Evolutionary conservation across 1,140 invertebrate species (phyloP), one percentile per base, ranked within the genome.

Genomic region (Macrobrachium nipponense): DNA sequence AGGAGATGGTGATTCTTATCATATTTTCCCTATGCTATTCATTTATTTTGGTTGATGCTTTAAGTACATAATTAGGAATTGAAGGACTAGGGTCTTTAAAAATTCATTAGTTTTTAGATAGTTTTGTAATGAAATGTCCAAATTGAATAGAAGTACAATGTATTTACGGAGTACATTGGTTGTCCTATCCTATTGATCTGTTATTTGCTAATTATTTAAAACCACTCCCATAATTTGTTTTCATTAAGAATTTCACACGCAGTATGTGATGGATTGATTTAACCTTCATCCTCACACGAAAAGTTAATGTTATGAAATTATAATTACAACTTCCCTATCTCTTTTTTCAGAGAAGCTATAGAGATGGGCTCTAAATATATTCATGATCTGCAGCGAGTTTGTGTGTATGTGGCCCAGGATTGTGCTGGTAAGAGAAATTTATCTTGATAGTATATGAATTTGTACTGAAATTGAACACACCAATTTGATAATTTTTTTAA

Each of bases 311-410:
- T 8, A 79, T 77, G 8, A n/a, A 27, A 20, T 72, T 82, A 23
- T 15, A 23, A 44, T 20, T 20, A 7, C 58, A 27, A n/a, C 27
- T 60, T 36, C 60, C 59, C 62, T 20, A 0, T 44, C 8, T 72
- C 70, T 58, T 58, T 43, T 27, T 64, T 4, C 80, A 88, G 87
- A 86, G 87, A 88, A 20, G 87, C 87, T 70, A 80, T 88, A n/a
- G 87, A 88, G 36, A 86, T 86, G 75, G 87, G 87, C 17, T 88
- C 87, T 51, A 85, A 82, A 36, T 88, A 86, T 70, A 86, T 88
- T 23, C 70, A 72, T n/a, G 87, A 88, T 27, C 44, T 88, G 15
- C 60, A 88, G 58, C 62, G 83, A 43, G 62, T 88, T 20, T 86
- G 82, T 51, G 80, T 88, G 3, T 88, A 88, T 27, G 83, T 86